Evolutionary conservation across 2,888 invertebrate species (phyloP).

Genomic region (Eutolmus rufibarbis): DNA sequence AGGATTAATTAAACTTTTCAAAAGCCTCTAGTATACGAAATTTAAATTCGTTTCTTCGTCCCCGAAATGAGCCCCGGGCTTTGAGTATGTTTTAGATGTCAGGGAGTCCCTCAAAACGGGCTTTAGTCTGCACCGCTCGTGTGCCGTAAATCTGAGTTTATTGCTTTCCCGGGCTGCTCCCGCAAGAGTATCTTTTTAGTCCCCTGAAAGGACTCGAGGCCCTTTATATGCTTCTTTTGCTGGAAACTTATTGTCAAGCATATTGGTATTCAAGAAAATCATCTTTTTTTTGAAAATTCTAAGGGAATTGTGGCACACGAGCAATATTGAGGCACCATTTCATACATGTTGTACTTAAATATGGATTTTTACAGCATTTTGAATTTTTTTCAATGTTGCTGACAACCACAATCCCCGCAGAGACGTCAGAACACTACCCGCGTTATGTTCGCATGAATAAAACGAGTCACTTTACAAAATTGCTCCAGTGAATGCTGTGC

Average conservation of each 20-base stretch:
- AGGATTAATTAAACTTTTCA: constrained; percentile 24
- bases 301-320: neutral
- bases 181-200: neutral
- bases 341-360: neutral
- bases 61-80: neutral
- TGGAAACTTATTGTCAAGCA: constrained; percentile 22
- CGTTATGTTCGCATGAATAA: neutral
- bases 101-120: neutral
- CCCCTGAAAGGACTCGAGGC: constrained; percentile 3
- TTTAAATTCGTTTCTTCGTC: constrained; percentile 5
- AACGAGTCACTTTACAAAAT: neutral
- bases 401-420: neutral
- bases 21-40: constrained; percentile 9
- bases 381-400: neutral
- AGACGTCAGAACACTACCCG: neutral
- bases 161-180: neutral
- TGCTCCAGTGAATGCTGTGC: neutral
- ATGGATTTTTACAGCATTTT: neutral
- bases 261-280: constrained; percentile 27
- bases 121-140: neutral
- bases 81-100: neutral
- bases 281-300: constrained; percentile 11
- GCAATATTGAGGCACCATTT: neutral
- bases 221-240: constrained; percentile 1
- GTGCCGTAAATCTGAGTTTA: constrained; percentile 22